Conservation (phyloP, 2,888 invertebrate genomes). For the Apotomis betuletana region DNA sequence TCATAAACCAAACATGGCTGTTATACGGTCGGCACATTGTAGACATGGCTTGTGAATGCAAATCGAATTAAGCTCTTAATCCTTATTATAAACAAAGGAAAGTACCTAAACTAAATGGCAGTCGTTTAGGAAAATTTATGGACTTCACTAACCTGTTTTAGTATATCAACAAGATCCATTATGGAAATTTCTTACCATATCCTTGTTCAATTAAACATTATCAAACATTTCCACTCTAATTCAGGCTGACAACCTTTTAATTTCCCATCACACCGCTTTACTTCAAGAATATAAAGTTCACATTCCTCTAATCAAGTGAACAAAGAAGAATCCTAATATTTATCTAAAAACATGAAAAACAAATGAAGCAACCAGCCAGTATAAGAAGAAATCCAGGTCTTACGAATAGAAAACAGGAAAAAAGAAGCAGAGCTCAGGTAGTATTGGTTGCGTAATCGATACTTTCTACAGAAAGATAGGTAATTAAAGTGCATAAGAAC, state of each 20-base stretch:
- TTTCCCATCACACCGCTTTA: constrained; percentile 8
- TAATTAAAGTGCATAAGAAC: constrained; percentile 24
- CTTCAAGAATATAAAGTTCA: neutral
- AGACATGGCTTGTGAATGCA: too few relatives aligned
- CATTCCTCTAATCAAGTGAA: neutral
- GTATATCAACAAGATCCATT: neutral
- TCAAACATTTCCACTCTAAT: constrained; percentile 29
- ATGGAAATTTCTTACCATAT: constrained; percentile 26
- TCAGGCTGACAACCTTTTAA: neutral
- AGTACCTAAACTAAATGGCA: neutral
- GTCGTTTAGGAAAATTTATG: neutral
- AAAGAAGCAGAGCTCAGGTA: constrained; percentile 16
- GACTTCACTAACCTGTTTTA: neutral
- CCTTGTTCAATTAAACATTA: constrained; percentile 30
- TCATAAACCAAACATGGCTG: too few relatives aligned
- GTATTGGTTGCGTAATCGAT: constrained; percentile 28
- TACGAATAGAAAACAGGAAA: neutral
- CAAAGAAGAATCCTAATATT: neutral
- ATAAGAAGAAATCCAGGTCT: constrained; percentile 5
- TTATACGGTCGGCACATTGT: neutral
- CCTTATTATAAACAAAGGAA: too few relatives aligned
- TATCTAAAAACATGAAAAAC: constrained; percentile 29
- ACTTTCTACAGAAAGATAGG: constrained; percentile 33
- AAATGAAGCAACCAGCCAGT: constrained; percentile 17
- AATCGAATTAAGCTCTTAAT: too few relatives aligned